Conservation (phyloP, 2,797 vertebrate genomes). For the Gila robusta region DNA sequence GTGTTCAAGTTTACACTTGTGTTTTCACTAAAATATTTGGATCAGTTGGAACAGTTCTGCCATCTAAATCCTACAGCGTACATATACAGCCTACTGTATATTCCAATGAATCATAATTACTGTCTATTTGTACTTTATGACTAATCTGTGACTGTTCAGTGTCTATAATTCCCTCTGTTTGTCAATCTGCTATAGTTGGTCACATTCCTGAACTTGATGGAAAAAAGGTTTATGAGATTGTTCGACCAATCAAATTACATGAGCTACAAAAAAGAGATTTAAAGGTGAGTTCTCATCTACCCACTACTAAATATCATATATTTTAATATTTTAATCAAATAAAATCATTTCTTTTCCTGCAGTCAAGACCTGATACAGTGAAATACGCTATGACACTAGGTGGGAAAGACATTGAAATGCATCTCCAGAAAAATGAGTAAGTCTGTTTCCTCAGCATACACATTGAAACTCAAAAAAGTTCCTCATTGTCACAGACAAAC, state of each 20-base stretch:
- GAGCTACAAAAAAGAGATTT: constrained; percentile 73
- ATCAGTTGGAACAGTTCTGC: background rate
- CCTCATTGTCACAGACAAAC: background rate
- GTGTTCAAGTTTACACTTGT: constrained; percentile 20
- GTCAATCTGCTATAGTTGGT: constrained; percentile 65
- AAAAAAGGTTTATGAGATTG: constrained; percentile 72
- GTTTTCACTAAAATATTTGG: background rate
- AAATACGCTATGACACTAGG: constrained; percentile 76
- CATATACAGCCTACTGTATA: background rate
- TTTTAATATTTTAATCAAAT: background rate
- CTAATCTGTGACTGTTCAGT: constrained; percentile 5
- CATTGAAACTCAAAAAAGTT: background rate
- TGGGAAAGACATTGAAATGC: constrained; percentile 75
- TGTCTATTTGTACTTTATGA: background rate
- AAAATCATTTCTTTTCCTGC: constrained; percentile 48
- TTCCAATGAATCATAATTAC: background rate
- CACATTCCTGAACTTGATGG: constrained; percentile 59
- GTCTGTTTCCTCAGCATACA: constrained; percentile 32
- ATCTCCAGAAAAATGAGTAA: constrained; percentile 78
- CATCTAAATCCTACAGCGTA: background rate
- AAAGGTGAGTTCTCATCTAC: constrained; percentile 64
- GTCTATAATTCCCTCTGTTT: constrained; percentile 1
- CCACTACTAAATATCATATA: background rate
- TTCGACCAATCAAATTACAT: constrained; percentile 78
- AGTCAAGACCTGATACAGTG: constrained; percentile 67